Base-by-base conservation (phyloP, 92 coral and sea anemone genomes). In the Pocillopora grandis region DNA sequence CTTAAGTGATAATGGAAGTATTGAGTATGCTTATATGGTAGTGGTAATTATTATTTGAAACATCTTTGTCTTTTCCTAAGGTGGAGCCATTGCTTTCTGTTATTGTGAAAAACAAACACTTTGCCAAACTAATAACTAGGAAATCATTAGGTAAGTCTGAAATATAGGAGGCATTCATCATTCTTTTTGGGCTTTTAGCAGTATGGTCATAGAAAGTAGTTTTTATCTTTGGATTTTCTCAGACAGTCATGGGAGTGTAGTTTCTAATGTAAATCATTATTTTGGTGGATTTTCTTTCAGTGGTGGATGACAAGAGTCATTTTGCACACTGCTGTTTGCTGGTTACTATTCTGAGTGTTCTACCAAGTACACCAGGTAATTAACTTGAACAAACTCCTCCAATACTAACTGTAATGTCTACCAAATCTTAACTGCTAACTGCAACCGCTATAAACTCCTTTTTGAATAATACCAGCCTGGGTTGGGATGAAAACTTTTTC, bases 11-110 rank as follows among this genome's bases (percentile, higher is more conserved):
- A 27, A 27, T 27, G 31, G 1, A 27, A 27, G 31, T 27, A 27
- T 27, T 27, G 31, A 27, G 31, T 27, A 27, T 27, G 31, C 1
- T 27, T 27, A 27, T 27, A 27, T 27, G 31, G 1, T 27, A 27
- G 13, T 76, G 52, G 52, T 42, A 42, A 42, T 42, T 42, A 2
- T 42, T 0, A 42, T 42, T 42, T 42, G 8, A 42, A 27, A 27
- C 31, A 42, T 42, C 4, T 42, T 7, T 42, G 4, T 42, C 8
- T 42, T 72, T 57, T 62, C 67, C 36, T 59, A 69, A 96, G 98
- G 91, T 94, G 14, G 93, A 94, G 64, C 98, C 98, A 12, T 84
- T 96, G 78, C 87, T 96, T 7, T 79, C 87, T 78, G 83, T 94
- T 42, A 89, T 96, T 76, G 91, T 96, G 76, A 87, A 73, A 42